Percentiles rank a stretch among this genome's conserved stretches.
Conservation (phyloP, 2,113 vertebrate genomes). For the Steatornis caripensis region DNA sequence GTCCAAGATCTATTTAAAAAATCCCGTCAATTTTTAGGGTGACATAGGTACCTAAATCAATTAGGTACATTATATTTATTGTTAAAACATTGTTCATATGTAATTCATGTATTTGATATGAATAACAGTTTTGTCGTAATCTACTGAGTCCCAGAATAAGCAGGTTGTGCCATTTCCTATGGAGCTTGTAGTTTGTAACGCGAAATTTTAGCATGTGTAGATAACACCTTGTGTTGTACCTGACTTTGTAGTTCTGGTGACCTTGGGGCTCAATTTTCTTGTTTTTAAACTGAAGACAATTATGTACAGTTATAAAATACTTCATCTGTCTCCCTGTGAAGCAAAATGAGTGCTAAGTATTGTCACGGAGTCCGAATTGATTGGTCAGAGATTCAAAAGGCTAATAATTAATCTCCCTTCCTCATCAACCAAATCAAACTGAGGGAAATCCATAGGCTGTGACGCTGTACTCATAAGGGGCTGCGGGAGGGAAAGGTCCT, state of each 20-base stretch:
- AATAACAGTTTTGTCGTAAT: not conserved
- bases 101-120: not conserved
- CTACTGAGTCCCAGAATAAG: not conserved
- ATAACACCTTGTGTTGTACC: not conserved
- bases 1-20: not conserved
- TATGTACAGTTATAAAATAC: not conserved
- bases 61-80: not conserved
- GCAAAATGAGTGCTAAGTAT: not conserved
- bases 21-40: not conserved
- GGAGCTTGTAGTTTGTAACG: accelerated
- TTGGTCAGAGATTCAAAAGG: constrained; percentile 14
- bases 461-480: not conserved
- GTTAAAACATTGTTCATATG: not conserved
- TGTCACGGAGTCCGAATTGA: not conserved
- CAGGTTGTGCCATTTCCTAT: not conserved
- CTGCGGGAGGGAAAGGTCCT: not conserved
- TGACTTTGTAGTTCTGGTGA: not conserved
- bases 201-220: not conserved
- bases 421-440: not conserved
- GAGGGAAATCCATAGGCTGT: not conserved
- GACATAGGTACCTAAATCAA: not conserved
- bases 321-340: not conserved
- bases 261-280: not conserved
- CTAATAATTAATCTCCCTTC: not conserved
- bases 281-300: not conserved